Conservation (phyloP, 1,140 invertebrate species). For the Drosophila nigromelanica region DNA sequence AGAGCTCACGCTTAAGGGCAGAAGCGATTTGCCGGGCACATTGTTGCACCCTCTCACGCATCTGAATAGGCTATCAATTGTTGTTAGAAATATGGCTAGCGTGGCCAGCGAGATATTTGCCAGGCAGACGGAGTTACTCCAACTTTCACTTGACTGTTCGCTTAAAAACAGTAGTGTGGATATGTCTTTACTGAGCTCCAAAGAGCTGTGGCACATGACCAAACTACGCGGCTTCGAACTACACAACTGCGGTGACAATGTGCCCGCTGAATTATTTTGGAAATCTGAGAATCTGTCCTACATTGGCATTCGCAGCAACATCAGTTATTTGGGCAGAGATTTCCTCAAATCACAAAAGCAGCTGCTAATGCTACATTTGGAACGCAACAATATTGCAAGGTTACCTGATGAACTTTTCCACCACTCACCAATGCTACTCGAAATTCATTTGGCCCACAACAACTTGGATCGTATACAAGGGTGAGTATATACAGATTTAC, state of each 20-base stretch:
- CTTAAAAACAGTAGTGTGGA: constrained; percentile 68
- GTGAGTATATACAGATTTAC: constrained; percentile 18
- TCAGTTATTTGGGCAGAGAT: constrained; percentile 64
- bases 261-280: constrained; percentile 69
- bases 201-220: constrained; percentile 68
- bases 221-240: constrained; percentile 60
- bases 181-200: constrained; percentile 61
- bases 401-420: constrained; percentile 61
- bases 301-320: constrained; percentile 66
- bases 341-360: constrained; percentile 60
- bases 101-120: constrained; percentile 63
- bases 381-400: constrained; percentile 63
- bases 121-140: constrained; percentile 49
- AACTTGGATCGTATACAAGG: constrained; percentile 69
- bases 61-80: constrained; percentile 49
- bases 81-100: constrained; percentile 58
- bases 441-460: constrained; percentile 65
- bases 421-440: constrained; percentile 50
- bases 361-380: constrained; percentile 51
- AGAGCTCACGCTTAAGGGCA: constrained; percentile 52
- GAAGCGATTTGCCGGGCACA: constrained; percentile 53
- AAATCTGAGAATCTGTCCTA: constrained; percentile 62
- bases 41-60: constrained; percentile 54
- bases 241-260: constrained; percentile 67
- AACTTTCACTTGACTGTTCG: constrained; percentile 59